Evolutionary conservation across 1,140 invertebrate genomes (phyloP).

Genomic region (Pseudomyrmex concolor): DNA sequence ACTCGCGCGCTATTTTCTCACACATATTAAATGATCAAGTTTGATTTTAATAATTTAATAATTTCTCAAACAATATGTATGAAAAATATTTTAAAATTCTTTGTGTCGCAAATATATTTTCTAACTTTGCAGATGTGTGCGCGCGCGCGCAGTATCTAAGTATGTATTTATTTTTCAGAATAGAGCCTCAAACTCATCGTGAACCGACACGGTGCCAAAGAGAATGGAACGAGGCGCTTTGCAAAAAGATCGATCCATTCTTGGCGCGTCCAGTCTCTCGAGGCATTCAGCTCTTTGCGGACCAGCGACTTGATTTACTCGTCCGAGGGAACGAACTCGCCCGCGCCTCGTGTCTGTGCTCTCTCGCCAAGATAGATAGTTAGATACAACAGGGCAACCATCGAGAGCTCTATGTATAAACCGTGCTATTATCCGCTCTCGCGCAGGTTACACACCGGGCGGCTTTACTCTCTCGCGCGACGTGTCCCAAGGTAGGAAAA

Average conservation of each 20-base stretch:
- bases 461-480: slow-evolving; percentile 14
- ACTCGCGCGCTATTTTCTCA: too few species aligned
- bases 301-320: slow-evolving; percentile 74
- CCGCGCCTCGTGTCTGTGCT: slow-evolving; percentile 30
- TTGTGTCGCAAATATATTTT: too few species aligned
- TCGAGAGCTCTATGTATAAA: slow-evolving; percentile 59
- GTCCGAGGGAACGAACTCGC: slow-evolving; percentile 72
- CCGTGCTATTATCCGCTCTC: slow-evolving; percentile 52
- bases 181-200: too few species aligned
- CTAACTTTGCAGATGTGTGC: too few species aligned
- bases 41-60: too few species aligned
- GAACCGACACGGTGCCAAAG: too few species aligned
- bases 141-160: too few species aligned
- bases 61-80: too few species aligned
- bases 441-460: slow-evolving; percentile 66
- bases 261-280: slow-evolving; percentile 61
- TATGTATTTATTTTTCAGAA: too few species aligned
- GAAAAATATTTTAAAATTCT: too few species aligned
- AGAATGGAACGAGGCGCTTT: slow-evolving; percentile 48
- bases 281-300: slow-evolving; percentile 70
- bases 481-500: slow-evolving; percentile 64
- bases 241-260: slow-evolving; percentile 71
- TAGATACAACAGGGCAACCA: slow-evolving; percentile 36
- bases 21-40: too few species aligned
- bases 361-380: slow-evolving; percentile 52